phyloP scores from a whole-genome alignment of 2,113 vertebrate genomes.

The Cyanistes caeruleus region DNA sequence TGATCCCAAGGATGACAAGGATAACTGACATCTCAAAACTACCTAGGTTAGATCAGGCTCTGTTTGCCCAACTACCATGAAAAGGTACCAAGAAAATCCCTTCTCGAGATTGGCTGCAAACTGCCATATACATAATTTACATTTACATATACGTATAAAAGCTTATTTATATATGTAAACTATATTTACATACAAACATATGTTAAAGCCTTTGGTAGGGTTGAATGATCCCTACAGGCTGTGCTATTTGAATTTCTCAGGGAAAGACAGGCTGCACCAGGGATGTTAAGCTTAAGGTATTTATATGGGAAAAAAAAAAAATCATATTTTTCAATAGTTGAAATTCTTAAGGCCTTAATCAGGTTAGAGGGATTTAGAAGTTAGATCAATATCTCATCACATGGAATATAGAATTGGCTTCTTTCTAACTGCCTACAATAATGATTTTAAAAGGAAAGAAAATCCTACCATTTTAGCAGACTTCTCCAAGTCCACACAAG shows the following conservation, averaged over 20 bases:
- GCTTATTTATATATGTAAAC: neutral
- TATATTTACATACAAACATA: neutral
- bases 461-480: constrained; percentile 1
- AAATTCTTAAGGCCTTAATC: constrained; percentile 23
- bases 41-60: neutral
- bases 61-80: neutral
- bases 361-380: constrained; percentile 37
- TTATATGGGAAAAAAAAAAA: neutral
- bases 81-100: neutral
- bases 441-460: constrained; percentile 1
- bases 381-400: constrained; percentile 1
- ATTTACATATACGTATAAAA: neutral
- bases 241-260: neutral
- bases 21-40: neutral
- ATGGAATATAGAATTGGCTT: neutral
- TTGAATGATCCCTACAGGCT: neutral
- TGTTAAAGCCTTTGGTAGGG: neutral
- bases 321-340: neutral
- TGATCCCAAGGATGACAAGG: neutral
- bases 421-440: neutral
- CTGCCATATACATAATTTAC: neutral
- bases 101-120: neutral
- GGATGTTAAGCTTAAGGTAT: neutral
- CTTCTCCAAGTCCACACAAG: neutral
- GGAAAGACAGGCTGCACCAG: neutral